Percentiles rank a stretch among this genome's conserved stretches.
These are phyloP conservation scores for Macrotrachela quadricornifera DNA, from an alignment of 1,140 invertebrate genomes.

Conservation along the genomic window DNA sequence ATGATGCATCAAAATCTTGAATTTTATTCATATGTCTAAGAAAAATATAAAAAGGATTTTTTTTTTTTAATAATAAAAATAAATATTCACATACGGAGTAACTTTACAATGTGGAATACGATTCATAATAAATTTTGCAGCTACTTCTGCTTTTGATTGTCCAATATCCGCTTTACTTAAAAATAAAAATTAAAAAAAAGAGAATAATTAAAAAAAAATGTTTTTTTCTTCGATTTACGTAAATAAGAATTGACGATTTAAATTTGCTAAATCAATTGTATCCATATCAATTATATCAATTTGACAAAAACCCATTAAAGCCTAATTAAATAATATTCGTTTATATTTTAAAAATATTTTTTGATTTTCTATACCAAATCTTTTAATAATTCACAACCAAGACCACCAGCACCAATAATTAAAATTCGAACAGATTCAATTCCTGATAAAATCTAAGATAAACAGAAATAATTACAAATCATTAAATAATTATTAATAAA, in stretches of 20 bases:
- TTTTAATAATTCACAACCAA: slow-evolving; percentile 88
- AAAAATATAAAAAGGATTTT: slow-evolving; percentile 4
- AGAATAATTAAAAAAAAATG: too few species aligned
- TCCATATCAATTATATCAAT: slow-evolving; percentile 96
- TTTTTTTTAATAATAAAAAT: slow-evolving; percentile 5
- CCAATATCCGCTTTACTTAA: slow-evolving; percentile 75
- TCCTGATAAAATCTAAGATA: too few species aligned
- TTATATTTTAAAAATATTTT: too few species aligned
- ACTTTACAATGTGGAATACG: slow-evolving; percentile 67
- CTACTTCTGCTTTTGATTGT: slow-evolving; percentile 71
- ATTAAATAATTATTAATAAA: slow-evolving; percentile 8
- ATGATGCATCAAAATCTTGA: slow-evolving; percentile 72
- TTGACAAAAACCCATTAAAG: slow-evolving; percentile 60
- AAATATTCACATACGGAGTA: slow-evolving; percentile 36
- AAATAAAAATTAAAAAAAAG: too few species aligned
- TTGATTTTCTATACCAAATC: slow-evolving; percentile 38
- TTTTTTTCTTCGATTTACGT: slow-evolving; percentile 18
- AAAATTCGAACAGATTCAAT: slow-evolving; percentile 43
- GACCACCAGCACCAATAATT: slow-evolving; percentile 73
- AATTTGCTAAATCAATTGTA: slow-evolving; percentile 86
- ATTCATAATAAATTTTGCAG: slow-evolving; percentile 73
- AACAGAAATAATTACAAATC: background rate
- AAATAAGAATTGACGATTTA: slow-evolving; percentile 91
- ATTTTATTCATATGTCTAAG: slow-evolving; percentile 64
- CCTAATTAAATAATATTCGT: too few species aligned